Evolutionary conservation across 2,797 vertebrate genomes (phyloP).

Genomic region (Microctenopoma steveboyesi): DNA sequence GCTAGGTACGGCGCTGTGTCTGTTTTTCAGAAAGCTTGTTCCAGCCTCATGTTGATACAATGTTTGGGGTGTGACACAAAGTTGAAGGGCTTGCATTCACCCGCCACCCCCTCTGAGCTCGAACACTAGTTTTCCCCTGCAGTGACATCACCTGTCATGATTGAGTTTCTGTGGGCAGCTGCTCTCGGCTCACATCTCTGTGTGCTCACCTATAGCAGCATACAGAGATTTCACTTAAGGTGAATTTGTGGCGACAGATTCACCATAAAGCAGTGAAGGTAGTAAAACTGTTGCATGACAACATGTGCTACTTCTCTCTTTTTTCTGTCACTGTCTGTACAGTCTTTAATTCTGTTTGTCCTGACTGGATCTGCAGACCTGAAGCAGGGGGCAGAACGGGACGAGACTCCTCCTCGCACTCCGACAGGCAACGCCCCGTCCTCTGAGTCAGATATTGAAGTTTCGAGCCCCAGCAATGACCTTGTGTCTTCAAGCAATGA

Average conservation of each 20-base stretch:
- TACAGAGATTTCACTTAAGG: background rate
- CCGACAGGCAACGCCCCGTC: conserved; percentile 94
- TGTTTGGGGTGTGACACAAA: background rate
- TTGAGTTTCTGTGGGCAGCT: conserved; percentile 35
- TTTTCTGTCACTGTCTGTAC: no score
- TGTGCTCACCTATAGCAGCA: conserved; percentile 7
- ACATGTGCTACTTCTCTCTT: no score
- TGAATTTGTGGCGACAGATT: background rate
- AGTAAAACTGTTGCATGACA: background rate
- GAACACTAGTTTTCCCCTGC: conserved; percentile 6
- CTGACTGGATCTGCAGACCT: conserved; percentile 78
- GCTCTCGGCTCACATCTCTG: background rate
- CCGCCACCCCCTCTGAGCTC: conserved; percentile 5
- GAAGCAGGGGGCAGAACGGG: conserved; percentile 88
- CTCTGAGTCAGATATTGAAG: conserved; percentile 95
- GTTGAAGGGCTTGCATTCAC: background rate
- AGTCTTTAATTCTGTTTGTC: background rate
- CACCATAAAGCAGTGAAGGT: background rate
- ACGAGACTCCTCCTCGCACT: conserved; percentile 94
- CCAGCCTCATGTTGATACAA: background rate
- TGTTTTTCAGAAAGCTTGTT: background rate
- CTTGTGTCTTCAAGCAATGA: conserved; percentile 86
- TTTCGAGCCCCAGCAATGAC: conserved; percentile 88
- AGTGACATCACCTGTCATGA: conserved; percentile 29
- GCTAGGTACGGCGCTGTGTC: no score